Percentiles rank a stretch among this genome's conserved stretches.
phyloP scores from a whole-genome alignment of 2,113 vertebrate genomes.

The Colistium nudipinnis region DNA sequence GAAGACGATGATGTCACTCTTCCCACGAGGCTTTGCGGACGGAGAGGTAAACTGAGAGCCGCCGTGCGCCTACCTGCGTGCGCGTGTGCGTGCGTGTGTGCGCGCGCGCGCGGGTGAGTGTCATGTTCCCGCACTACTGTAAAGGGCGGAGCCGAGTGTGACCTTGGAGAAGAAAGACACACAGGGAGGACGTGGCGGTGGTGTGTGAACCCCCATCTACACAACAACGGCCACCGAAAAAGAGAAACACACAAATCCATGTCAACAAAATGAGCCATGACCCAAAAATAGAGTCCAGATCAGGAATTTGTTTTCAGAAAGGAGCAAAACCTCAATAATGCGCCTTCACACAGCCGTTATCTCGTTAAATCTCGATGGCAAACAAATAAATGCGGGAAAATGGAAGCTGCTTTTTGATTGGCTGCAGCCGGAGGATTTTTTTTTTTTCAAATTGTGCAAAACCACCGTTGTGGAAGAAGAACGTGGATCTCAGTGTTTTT shows the following conservation, averaged over 20 bases:
- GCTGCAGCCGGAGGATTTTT: too few relatives aligned
- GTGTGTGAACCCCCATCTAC: constrained; percentile 32
- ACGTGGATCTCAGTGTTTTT: too few relatives aligned
- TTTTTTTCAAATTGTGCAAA: too few relatives aligned
- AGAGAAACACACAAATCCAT: constrained; percentile 18
- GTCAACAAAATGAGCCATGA: too few relatives aligned
- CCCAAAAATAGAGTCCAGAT: too few relatives aligned
- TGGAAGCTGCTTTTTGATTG: too few relatives aligned
- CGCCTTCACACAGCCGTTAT: too few relatives aligned
- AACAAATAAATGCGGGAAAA: too few relatives aligned
- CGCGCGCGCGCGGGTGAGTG: constrained; percentile 34
- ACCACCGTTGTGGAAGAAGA: too few relatives aligned
- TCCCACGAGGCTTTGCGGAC: constrained; percentile 65
- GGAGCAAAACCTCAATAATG: too few relatives aligned
- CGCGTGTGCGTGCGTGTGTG: constrained; percentile 30
- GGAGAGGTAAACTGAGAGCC: constrained; percentile 60
- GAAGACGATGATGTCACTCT: constrained; percentile 67
- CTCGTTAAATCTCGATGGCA: too few relatives aligned
- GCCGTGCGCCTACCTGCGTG: constrained; percentile 33
- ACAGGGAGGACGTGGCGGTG: constrained; percentile 3
- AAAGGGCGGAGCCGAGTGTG: constrained; percentile 63
- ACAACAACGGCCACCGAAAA: background rate
- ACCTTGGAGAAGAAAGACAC: constrained; percentile 52
- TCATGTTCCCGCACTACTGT: constrained; percentile 65
- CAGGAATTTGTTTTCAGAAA: too few relatives aligned